phyloP scores from a whole-genome alignment of 2,797 vertebrate species.

The Octomys mimax region DNA sequence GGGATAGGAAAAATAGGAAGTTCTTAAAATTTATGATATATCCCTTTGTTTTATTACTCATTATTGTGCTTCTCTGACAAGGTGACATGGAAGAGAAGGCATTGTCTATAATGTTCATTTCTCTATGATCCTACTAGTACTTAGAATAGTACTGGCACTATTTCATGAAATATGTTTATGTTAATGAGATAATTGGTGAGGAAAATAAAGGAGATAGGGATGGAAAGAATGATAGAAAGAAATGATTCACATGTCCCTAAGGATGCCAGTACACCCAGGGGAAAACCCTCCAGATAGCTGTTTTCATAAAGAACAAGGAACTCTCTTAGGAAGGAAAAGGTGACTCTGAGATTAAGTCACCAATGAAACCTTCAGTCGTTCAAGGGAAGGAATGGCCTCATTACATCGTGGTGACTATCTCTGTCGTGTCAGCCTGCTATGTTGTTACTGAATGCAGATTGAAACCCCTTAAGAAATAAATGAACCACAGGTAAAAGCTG shows the following conservation, averaged over 20 bases:
- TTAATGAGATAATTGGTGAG: neutral
- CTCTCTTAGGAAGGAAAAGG: neutral
- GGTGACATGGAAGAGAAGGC: neutral
- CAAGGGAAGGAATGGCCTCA: neutral
- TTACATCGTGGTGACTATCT: neutral
- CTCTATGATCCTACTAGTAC: neutral
- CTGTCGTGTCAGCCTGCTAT: neutral
- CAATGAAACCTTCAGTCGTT: slow-evolving; percentile 56
- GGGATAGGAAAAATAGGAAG: neutral
- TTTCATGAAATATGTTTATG: neutral
- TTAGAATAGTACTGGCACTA: neutral
- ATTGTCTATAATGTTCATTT: neutral
- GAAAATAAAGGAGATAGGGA: neutral
- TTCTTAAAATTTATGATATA: neutral
- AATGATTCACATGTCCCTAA: neutral
- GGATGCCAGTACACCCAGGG: neutral
- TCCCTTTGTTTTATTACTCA: neutral
- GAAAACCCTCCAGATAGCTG: neutral
- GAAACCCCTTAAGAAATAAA: slow-evolving; percentile 34
- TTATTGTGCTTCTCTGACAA: neutral
- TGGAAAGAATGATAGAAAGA: neutral
- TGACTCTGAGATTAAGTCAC: neutral
- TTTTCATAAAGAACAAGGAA: slow-evolving; percentile 28
- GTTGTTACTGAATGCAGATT: neutral
- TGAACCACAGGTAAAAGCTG: neutral